Conservation (phyloP, 1,140 invertebrate genomes). For the Penaeus indicus region DNA sequence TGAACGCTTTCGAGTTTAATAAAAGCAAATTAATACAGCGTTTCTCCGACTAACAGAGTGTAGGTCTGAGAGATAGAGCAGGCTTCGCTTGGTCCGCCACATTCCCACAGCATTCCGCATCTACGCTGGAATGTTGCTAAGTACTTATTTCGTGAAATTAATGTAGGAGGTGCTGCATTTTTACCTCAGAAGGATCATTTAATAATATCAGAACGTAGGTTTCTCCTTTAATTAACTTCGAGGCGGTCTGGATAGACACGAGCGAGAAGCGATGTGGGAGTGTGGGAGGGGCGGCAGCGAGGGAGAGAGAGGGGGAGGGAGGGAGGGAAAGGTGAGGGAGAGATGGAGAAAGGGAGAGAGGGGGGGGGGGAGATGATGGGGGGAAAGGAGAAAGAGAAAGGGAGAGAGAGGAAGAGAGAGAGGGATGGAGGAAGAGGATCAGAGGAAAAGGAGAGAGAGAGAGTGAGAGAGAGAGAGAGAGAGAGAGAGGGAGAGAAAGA, state of each 20-base stretch:
- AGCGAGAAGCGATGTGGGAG: too few species aligned
- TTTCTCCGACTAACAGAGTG: constrained; percentile 38
- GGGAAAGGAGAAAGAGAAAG: too few species aligned
- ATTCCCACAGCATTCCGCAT: constrained; percentile 50
- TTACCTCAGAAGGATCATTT: constrained; percentile 27
- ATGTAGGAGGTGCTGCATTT: constrained; percentile 52
- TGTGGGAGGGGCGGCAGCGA: too few species aligned
- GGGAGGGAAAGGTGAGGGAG: too few species aligned
- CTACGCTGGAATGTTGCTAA: constrained; percentile 57
- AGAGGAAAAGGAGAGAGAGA: too few species aligned
- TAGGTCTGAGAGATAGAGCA: background rate
- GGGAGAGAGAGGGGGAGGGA: too few species aligned
- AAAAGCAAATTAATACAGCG: constrained; percentile 59
- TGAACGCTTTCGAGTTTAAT: constrained; percentile 51
- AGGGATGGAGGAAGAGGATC: too few species aligned
- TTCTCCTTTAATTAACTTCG: constrained; percentile 49
- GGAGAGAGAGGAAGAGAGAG: too few species aligned
- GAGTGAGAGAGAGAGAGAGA: too few species aligned
- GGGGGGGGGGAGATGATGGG: too few species aligned
- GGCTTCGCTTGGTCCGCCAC: constrained; percentile 21
- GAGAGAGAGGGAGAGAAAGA: too few species aligned
- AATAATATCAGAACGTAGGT: constrained; percentile 46
- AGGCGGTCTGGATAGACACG: constrained; percentile 3
- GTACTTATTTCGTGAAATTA: constrained; percentile 59
- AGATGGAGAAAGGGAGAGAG: too few species aligned